Conservation (phyloP, 2,888 invertebrate genomes). For the Tachina fera region DNA sequence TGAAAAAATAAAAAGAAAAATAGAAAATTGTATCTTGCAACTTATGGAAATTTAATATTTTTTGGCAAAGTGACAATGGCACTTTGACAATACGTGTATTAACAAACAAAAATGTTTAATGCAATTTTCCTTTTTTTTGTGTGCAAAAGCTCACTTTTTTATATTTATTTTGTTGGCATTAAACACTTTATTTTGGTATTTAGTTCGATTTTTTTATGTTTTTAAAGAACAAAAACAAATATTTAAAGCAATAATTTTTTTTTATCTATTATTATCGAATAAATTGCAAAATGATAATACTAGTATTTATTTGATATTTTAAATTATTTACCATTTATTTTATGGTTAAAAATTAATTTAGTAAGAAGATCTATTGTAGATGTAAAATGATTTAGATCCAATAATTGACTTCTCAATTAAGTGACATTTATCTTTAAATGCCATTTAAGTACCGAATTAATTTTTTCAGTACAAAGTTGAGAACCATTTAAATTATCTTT, state of each 20-base stretch:
- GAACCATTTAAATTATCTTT: no score
- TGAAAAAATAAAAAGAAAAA: slow-evolving; percentile 4
- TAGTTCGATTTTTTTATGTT: slow-evolving; percentile 23
- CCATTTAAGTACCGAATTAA: no score
- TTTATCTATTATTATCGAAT: slow-evolving; percentile 46
- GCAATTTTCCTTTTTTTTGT: slow-evolving; percentile 19
- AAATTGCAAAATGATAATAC: slow-evolving; percentile 56
- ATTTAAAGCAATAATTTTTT: slow-evolving; percentile 23
- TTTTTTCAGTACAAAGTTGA: no score
- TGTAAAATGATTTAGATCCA: background rate
- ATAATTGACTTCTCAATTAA: no score
- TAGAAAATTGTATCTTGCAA: slow-evolving; percentile 6
- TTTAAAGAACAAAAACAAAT: background rate
- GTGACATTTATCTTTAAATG: no score
- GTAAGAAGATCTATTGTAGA: no score
- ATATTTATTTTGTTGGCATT: slow-evolving; percentile 27
- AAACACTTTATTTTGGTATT: slow-evolving; percentile 44
- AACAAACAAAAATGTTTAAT: slow-evolving; percentile 62
- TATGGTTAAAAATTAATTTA: background rate
- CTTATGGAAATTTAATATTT: slow-evolving; percentile 48
- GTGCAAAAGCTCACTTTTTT: background rate
- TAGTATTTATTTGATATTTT: slow-evolving; percentile 53
- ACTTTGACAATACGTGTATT: slow-evolving; percentile 78
- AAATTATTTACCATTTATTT: slow-evolving; percentile 7
- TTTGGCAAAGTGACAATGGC: slow-evolving; percentile 81